Percentiles rank a stretch among this genome's conserved stretches.
Evolutionary conservation across 2,113 vertebrate species (phyloP).

Genomic region (Sapajus apella): DNA sequence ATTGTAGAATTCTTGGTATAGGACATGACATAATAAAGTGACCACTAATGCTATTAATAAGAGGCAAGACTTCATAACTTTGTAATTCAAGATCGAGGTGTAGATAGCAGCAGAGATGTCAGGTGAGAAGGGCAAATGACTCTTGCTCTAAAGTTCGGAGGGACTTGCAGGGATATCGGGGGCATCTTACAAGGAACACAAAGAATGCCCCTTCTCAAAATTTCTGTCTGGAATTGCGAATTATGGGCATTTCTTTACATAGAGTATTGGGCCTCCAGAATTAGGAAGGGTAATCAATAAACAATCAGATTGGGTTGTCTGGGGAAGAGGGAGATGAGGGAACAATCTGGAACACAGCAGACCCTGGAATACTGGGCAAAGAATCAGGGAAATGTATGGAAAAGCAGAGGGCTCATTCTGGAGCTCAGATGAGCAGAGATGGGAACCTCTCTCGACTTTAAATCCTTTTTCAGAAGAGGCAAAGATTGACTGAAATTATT

Average conservation of each 20-base stretch:
- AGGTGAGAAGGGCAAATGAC: background rate
- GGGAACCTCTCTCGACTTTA: background rate
- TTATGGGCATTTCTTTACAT: background rate
- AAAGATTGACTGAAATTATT: background rate
- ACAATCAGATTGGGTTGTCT: background rate
- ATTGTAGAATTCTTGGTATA: background rate
- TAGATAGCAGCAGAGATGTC: background rate
- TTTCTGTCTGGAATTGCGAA: background rate
- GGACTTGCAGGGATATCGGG: background rate
- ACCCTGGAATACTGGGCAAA: background rate
- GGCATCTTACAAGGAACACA: background rate
- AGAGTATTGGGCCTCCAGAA: background rate
- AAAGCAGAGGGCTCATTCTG: background rate
- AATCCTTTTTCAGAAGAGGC: background rate
- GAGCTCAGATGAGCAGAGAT: background rate
- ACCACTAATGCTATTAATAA: background rate
- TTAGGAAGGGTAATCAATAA: background rate
- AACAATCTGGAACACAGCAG: background rate
- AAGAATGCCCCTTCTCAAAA: background rate
- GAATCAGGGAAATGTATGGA: background rate
- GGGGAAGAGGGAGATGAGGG: background rate
- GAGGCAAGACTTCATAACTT: background rate
- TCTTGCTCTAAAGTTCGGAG: background rate
- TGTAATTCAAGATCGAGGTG: background rate
- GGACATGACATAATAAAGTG: background rate